Percentiles rank a stretch among this genome's conserved stretches.
phyloP scores from a whole-genome alignment of 2,888 invertebrate genomes.

The Congeria kusceri region DNA sequence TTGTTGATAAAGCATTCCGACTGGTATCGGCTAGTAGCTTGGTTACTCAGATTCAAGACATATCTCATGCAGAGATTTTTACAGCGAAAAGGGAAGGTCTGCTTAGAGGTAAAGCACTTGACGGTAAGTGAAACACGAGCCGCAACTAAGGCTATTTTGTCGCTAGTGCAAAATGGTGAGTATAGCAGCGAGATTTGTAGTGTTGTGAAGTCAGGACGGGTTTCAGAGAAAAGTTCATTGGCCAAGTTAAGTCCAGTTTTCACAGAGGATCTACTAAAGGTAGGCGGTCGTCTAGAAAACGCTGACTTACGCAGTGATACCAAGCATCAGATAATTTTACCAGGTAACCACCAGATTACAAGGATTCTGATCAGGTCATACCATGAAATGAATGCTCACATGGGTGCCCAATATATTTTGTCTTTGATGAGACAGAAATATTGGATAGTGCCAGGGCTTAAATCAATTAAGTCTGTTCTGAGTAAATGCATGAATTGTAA shows the following conservation, averaged over 20 bases:
- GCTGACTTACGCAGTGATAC: too few relatives aligned
- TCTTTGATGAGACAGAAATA: conserved; percentile 15
- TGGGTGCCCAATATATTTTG: conserved; percentile 19
- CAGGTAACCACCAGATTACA: conserved; percentile 16
- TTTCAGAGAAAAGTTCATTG: too few relatives aligned
- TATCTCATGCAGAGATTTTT: background rate
- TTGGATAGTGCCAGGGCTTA: conserved; percentile 18
- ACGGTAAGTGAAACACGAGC: conserved; percentile 1
- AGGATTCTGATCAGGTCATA: conserved; percentile 9
- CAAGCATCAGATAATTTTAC: conserved; percentile 19
- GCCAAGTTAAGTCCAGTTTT: too few relatives aligned
- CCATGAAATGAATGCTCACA: conserved; percentile 7
- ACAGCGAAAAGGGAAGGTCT: background rate
- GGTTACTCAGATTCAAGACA: background rate
- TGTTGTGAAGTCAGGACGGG: too few relatives aligned
- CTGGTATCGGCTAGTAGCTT: conserved; percentile 10
- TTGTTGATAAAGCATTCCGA: conserved; percentile 9
- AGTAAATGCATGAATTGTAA: conserved; percentile 10
- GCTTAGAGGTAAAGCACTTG: background rate
- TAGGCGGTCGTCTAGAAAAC: too few relatives aligned
- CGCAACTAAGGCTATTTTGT: too few relatives aligned
- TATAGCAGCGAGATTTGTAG: too few relatives aligned
- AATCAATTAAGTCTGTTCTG: conserved; percentile 2
- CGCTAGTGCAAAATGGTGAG: too few relatives aligned
- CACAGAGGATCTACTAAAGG: too few relatives aligned